These are phyloP conservation scores for Apolygus lucorum DNA, from an alignment of 1,140 invertebrate species.

Conservation along the genomic window DNA sequence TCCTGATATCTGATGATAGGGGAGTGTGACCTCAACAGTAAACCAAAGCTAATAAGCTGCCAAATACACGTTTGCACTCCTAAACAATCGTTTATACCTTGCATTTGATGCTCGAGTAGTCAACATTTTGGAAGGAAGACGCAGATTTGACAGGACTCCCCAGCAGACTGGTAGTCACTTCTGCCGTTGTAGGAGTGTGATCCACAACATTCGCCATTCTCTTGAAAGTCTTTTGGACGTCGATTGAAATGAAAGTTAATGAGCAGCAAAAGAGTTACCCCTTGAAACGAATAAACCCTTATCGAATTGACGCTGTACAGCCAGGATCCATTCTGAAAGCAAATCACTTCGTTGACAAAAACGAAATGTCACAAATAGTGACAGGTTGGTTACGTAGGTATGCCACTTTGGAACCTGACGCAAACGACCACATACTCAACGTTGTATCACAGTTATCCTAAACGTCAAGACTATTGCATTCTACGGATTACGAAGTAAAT, in stretches of 20 bases:
- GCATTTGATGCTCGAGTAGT: slow-evolving; percentile 42
- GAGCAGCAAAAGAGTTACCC: no score
- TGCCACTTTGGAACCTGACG: no score
- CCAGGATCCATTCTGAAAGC: neutral
- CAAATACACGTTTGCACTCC: neutral
- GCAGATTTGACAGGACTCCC: slow-evolving; percentile 35
- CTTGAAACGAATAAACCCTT: no score
- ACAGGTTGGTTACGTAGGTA: neutral
- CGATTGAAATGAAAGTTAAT: no score
- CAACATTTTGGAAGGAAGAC: slow-evolving; percentile 31
- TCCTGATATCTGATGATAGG: neutral
- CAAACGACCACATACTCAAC: neutral
- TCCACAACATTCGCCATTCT: slow-evolving; percentile 31
- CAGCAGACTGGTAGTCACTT: slow-evolving; percentile 31
- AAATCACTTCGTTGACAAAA: neutral
- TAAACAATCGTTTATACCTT: slow-evolving; percentile 41
- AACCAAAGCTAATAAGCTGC: neutral
- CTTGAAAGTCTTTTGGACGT: neutral
- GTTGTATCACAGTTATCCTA: neutral
- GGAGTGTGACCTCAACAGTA: neutral
- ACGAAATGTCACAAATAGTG: neutral
- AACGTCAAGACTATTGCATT: neutral
- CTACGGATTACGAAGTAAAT: neutral
- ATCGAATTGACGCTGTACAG: neutral
- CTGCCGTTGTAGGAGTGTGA: slow-evolving; percentile 34